A percentile compares a stretch with the other conserved stretches of the same genome.
These are phyloP conservation scores for Girardinichthys multiradiatus DNA, from an alignment of 2,113 vertebrate genomes.

Conservation along the genomic window DNA sequence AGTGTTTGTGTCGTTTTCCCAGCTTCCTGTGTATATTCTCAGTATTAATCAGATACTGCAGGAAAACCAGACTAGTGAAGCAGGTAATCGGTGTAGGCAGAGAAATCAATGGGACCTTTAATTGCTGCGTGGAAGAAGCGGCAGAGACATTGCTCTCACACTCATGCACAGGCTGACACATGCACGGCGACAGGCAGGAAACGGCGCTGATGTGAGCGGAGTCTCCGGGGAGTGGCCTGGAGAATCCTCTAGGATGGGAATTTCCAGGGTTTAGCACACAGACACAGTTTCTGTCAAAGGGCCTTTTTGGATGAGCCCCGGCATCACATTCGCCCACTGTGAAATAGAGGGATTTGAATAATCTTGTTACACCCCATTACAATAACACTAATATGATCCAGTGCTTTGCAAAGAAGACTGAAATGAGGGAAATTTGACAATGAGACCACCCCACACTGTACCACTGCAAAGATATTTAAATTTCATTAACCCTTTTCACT, in stretches of 20 bases:
- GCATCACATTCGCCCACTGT: slow-evolving; percentile 67
- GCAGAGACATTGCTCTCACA: slow-evolving; percentile 31
- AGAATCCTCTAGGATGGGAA: slow-evolving; percentile 77
- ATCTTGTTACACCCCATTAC: slow-evolving; percentile 79
- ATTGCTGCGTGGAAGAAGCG: slow-evolving; percentile 63
- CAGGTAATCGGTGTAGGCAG: slow-evolving; percentile 70
- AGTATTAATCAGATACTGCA: slow-evolving; percentile 47
- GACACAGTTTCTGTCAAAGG: slow-evolving; percentile 73
- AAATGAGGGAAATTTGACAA: slow-evolving; percentile 27
- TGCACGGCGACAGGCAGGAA: slow-evolving; percentile 32
- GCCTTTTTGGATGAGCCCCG: slow-evolving; percentile 70
- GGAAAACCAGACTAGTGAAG: slow-evolving; percentile 57
- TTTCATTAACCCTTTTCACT: neutral
- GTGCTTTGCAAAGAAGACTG: slow-evolving; percentile 54
- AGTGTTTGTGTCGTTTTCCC: neutral
- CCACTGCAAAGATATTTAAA: slow-evolving; percentile 2
- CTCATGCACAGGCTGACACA: slow-evolving; percentile 10
- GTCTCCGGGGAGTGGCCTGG: slow-evolving; percentile 71
- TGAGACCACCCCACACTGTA: slow-evolving; percentile 43
- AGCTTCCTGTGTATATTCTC: slow-evolving; percentile 7
- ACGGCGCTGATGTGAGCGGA: slow-evolving; percentile 52
- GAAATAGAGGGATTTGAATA: slow-evolving; percentile 81
- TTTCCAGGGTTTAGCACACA: slow-evolving; percentile 75
- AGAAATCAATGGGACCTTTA: slow-evolving; percentile 71
- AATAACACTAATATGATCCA: slow-evolving; percentile 75